phyloP scores from a whole-genome alignment of 2,888 invertebrate species.

The Aleiodes testaceus region DNA sequence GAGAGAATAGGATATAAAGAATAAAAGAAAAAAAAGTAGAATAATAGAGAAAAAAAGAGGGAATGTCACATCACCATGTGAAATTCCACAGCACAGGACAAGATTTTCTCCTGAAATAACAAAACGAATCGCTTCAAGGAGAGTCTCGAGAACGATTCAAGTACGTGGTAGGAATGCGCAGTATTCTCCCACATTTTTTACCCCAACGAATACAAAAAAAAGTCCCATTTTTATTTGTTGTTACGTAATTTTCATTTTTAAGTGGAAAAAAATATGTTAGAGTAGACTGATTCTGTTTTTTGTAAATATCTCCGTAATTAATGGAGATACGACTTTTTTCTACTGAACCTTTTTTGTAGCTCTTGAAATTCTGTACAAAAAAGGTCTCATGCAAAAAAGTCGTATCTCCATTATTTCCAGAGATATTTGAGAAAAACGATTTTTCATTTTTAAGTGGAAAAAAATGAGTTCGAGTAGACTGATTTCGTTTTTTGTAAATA shows the following conservation, averaged over 20 bases:
- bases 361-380: no score
- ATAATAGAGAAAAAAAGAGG: not conserved
- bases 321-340: no score
- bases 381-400: no score
- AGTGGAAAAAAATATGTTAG: no score
- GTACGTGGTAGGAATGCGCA: conserved; percentile 47
- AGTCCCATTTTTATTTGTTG: conserved; percentile 3
- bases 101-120: conserved; percentile 48
- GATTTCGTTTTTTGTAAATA: no score
- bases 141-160: conserved; percentile 47
- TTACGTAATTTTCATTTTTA: not conserved
- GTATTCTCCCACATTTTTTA: conserved; percentile 26
- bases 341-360: no score
- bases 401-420: no score
- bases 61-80: conserved; percentile 31
- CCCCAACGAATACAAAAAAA: not conserved
- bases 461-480: no score
- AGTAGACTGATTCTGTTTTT: no score
- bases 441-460: no score
- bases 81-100: conserved; percentile 37
- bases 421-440: no score
- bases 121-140: conserved; percentile 44
- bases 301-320: no score
- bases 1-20: conserved; percentile 1
- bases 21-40: conserved; percentile 31